Evolutionary conservation across 2,113 vertebrate genomes (phyloP).

Genomic region (Macquaria ambigua): DNA sequence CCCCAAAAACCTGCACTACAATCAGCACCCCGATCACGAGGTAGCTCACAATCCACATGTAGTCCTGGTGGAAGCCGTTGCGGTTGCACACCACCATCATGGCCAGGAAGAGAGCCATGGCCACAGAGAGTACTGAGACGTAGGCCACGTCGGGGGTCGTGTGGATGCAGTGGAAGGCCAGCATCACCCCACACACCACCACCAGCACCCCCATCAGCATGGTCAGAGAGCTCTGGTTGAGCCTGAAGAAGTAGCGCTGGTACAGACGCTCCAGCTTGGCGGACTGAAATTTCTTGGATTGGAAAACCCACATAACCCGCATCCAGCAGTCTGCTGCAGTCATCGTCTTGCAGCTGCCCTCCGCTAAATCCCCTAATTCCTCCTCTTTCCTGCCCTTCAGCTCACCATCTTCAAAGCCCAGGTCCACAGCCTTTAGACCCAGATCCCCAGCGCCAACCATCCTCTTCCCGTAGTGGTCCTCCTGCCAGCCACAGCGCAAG

Average conservation of each 20-base stretch:
- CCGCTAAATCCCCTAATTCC: slow-evolving; percentile 60
- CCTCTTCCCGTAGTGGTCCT: slow-evolving; percentile 92
- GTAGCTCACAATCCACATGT: slow-evolving; percentile 98
- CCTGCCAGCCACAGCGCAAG: slow-evolving; percentile 92
- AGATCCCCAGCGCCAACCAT: slow-evolving; percentile 78
- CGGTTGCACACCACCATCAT: slow-evolving; percentile 96
- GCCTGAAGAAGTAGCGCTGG: slow-evolving; percentile 98
- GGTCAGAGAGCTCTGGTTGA: slow-evolving; percentile 98
- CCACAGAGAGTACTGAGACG: slow-evolving; percentile 85
- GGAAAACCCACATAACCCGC: slow-evolving; percentile 88
- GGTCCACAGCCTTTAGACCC: slow-evolving; percentile 87
- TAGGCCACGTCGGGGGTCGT: slow-evolving; percentile 78
- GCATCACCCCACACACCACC: slow-evolving; percentile 91
- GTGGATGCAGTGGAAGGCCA: slow-evolving; percentile 90
- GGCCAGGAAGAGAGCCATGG: slow-evolving; percentile 89
- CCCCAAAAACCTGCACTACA: slow-evolving; percentile 89
- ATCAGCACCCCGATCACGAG: slow-evolving; percentile 91
- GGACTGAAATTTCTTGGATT: slow-evolving; percentile 96
- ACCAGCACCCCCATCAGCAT: slow-evolving; percentile 96
- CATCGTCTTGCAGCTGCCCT: slow-evolving; percentile 55
- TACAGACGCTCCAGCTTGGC: slow-evolving; percentile 96
- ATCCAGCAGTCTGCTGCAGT: slow-evolving; percentile 85
- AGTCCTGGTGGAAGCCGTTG: slow-evolving; percentile 96
- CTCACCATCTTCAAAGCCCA: slow-evolving; percentile 90
- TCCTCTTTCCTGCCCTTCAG: slow-evolving; percentile 75